phyloP scores from a whole-genome alignment of 2,888 invertebrate species.

The Callinectes sapidus region DNA sequence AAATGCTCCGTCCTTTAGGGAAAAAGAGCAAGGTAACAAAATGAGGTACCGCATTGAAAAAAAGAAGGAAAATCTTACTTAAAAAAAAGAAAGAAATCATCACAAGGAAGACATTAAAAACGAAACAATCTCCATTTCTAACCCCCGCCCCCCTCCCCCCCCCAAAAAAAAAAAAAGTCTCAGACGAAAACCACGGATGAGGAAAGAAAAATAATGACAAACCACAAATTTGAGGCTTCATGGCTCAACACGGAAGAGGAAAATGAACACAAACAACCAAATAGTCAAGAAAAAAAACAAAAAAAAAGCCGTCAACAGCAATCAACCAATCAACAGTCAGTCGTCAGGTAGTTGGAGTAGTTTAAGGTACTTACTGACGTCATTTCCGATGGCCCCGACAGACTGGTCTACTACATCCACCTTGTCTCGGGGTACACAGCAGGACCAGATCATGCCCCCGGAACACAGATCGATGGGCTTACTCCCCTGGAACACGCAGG shows the following conservation, averaged over 20 bases:
- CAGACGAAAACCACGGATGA: background rate
- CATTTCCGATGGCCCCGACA: conserved; percentile 69
- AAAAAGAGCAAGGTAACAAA: no score
- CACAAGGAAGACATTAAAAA: background rate
- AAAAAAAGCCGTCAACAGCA: background rate
- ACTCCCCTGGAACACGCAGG: conserved; percentile 91
- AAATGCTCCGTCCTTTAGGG: background rate
- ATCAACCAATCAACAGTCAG: background rate
- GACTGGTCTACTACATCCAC: conserved; percentile 77
- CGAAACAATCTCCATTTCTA: background rate
- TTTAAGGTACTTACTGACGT: conserved; percentile 86
- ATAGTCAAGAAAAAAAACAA: background rate
- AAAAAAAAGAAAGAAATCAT: no score
- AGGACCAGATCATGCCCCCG: conserved; percentile 95
- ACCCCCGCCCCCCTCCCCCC: no score
- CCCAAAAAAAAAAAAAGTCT: background rate
- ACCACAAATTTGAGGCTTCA: background rate
- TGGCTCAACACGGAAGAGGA: conserved; percentile 9
- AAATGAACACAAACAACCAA: background rate
- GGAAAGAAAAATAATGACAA: background rate
- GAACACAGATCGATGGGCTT: conserved; percentile 92
- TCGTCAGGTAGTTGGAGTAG: background rate
- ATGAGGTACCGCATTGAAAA: no score
- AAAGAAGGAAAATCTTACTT: no score
- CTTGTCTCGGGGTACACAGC: conserved; percentile 86